Evolutionary conservation across 2,888 invertebrate genomes (phyloP).

Genomic region (Lampropteryx suffumata): DNA sequence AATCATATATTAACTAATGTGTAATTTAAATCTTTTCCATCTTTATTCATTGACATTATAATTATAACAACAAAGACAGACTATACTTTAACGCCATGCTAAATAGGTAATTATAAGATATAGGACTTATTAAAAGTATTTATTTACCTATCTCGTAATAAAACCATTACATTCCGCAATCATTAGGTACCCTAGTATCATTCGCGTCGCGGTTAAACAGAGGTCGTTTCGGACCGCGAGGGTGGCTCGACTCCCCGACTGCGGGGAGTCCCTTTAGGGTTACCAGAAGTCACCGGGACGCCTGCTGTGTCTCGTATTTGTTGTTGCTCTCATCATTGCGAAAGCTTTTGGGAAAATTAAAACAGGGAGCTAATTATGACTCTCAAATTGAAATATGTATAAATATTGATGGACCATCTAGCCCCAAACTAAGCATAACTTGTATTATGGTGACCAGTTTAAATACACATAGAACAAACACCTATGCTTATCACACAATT

Average conservation of each 20-base stretch:
- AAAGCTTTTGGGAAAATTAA: slow-evolving; percentile 21
- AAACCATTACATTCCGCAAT: slow-evolving; percentile 5
- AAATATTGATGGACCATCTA: no score
- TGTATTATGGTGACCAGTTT: no score
- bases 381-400: not conserved
- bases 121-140: no score
- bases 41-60: no score
- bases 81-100: no score
- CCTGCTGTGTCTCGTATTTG: slow-evolving; percentile 42
- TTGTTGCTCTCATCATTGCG: slow-evolving; percentile 30
- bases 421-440: no score
- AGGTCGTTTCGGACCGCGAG: slow-evolving; percentile 34
- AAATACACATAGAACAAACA: no score
- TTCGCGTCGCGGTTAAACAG: slow-evolving; percentile 35
- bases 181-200: slow-evolving; percentile 43
- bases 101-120: no score
- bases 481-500: no score
- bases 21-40: no score
- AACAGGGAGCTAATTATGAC: slow-evolving; percentile 11
- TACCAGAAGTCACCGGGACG: slow-evolving; percentile 42
- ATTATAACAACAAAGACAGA: no score
- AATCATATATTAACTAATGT: no score
- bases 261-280: slow-evolving; percentile 50
- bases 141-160: not conserved
- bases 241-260: slow-evolving; percentile 49